Evolutionary conservation across 2,113 vertebrate species (phyloP), one percentile per base, ranked within the genome.

Genomic region (Columba janthina): DNA sequence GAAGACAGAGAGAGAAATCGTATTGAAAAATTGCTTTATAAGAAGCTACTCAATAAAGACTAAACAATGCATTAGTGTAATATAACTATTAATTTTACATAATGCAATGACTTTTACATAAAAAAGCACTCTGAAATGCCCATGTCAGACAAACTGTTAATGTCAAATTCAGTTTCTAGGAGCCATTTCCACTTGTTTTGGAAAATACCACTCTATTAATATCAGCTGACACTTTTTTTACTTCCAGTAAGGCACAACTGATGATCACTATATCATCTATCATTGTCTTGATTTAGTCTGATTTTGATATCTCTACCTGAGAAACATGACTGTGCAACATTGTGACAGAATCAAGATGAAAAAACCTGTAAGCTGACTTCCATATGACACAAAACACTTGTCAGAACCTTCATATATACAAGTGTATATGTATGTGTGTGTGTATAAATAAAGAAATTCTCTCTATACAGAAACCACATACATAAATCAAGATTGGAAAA

Each of bases 1-100:
- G 60, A 96, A 96, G 84, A 93, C 44, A 93, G 48, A 75, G n/a
- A 89, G 70, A 90, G 90, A 71, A 92, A 78, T 5, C 5, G 18
- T 20, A 88, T 62, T 96, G 60, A 95, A 93, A 88, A 77, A 83
- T 6, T 53, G 15, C 48, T 89, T 71, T 69, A 57, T 50, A 77
- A 48, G 28, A 93, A 78, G 44, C 40, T 74, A 72, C 12, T 85
- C 57, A 79, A 24, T 66, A 72, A 93, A 90, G 8, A 62, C 50
- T 71, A 67, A 89, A 66, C 11, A 77, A 75, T 34, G 16, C 5
- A 44, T 66, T 69, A 90, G 32, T 15, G 5, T 67, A 71, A 40
- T 21, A 6, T 32, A 85, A 69, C 24, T 69, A 79, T 20, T 51
- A 19, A 60, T 36, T 85, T 85, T 78, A 82, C 24, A 31, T 15